Evolutionary conservation across 2,888 invertebrate genomes (phyloP).

Genomic region (Minunthozetes semirufus): DNA sequence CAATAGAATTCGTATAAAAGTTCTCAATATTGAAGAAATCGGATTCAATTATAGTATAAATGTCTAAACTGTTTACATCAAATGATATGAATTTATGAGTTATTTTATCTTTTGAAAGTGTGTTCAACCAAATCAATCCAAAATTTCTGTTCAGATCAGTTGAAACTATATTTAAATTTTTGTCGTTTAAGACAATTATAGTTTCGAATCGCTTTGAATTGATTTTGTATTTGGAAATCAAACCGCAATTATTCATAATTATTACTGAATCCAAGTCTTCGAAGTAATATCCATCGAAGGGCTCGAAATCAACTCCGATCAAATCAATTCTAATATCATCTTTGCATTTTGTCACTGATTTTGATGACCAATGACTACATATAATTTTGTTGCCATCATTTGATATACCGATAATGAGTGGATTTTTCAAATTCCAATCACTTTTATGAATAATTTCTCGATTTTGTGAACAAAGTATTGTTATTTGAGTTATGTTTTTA

Average conservation of each 20-base stretch:
- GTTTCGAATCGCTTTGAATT: not conserved
- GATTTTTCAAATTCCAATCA: not conserved
- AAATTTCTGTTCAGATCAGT: not conserved
- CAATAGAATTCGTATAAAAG: not conserved
- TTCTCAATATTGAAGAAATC: slow-evolving; percentile 22
- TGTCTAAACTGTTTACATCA: slow-evolving; percentile 6
- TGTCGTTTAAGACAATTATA: slow-evolving; percentile 3
- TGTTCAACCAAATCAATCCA: slow-evolving; percentile 8
- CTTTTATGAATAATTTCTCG: not conserved
- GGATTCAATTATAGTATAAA: slow-evolving; percentile 16
- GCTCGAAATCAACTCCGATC: not conserved
- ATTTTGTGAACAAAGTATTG: not conserved
- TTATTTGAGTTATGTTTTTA: not conserved
- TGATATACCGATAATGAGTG: not conserved
- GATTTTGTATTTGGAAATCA: not conserved
- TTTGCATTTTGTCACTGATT: not conserved
- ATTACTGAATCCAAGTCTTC: not conserved
- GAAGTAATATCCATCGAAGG: slow-evolving; percentile 1
- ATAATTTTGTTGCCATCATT: not conserved
- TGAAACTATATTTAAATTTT: not conserved
- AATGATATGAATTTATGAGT: slow-evolving; percentile 20
- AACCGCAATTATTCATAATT: not conserved
- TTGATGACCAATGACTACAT: slow-evolving; percentile 1
- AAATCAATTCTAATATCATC: not conserved
- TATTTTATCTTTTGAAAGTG: not conserved